Conservation (phyloP, 2,888 invertebrate genomes). For the Ormyrus pomaceus region DNA sequence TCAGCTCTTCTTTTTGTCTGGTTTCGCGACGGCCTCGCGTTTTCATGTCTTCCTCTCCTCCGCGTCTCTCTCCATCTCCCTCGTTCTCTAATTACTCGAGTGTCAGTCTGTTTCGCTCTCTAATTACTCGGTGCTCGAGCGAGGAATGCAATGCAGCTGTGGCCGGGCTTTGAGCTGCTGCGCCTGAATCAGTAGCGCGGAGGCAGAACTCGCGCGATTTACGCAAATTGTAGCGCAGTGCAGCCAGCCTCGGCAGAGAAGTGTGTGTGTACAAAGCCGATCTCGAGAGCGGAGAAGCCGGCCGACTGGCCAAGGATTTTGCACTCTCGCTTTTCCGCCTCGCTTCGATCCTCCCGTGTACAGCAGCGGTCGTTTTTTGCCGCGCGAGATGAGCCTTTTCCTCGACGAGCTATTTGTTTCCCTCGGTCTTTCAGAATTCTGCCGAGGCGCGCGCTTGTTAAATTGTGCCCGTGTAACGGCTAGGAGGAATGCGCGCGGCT, state of each 20-base stretch:
- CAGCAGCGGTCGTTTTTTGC: neutral
- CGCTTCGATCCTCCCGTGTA: neutral
- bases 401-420: neutral
- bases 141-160: constrained; percentile 49
- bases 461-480: neutral
- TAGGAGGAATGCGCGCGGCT: neutral
- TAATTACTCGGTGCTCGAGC: constrained; percentile 50
- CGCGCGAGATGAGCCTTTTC: neutral
- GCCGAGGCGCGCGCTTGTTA: neutral
- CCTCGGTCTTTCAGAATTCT: neutral
- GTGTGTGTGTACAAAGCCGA: neutral
- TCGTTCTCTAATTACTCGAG: constrained; percentile 53
- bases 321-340: constrained; percentile 36
- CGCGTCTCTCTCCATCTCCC: constrained; percentile 21
- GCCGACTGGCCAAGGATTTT: neutral
- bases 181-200: constrained; percentile 2
- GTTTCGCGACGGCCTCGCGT: no score
- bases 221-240: constrained; percentile 40
- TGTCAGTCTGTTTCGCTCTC: constrained; percentile 52
- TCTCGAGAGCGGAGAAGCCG: neutral
- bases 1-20: no score
- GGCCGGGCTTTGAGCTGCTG: constrained; percentile 5
- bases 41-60: neutral
- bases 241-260: neutral
- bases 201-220: constrained; percentile 37